Percentiles rank a stretch among this genome's conserved stretches.
These are phyloP conservation scores for Chelonus formosanus DNA, from an alignment of 2,888 invertebrate genomes.

Conservation along the genomic window DNA sequence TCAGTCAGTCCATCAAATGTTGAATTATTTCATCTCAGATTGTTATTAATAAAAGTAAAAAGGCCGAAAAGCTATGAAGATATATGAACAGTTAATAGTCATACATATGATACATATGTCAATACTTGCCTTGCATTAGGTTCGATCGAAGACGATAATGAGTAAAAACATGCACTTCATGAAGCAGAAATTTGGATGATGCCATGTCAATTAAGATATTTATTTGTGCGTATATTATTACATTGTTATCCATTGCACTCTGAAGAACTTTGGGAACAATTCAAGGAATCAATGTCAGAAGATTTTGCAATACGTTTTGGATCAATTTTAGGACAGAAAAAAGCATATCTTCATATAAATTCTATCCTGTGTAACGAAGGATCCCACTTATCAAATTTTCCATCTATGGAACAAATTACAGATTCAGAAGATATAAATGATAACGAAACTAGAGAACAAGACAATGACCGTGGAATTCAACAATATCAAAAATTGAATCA, in stretches of 20 bases:
- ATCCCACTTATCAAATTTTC: neutral
- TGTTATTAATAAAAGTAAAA: slow-evolving; percentile 48
- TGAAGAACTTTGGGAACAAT: slow-evolving; percentile 42
- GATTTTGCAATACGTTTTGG: slow-evolving; percentile 27
- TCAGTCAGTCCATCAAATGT: slow-evolving; percentile 45
- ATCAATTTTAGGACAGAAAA: neutral
- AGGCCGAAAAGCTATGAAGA: slow-evolving; percentile 49
- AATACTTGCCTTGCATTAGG: neutral
- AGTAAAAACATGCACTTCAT: slow-evolving; percentile 38
- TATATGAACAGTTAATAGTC: slow-evolving; percentile 48
- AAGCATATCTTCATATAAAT: neutral
- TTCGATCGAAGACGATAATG: slow-evolving; percentile 3
- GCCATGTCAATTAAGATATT: slow-evolving; percentile 7
- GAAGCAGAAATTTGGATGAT: slow-evolving; percentile 35
- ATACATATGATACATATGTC: slow-evolving; percentile 30
- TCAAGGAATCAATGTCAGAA: slow-evolving; percentile 37
- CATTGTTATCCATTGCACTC: slow-evolving; percentile 41
- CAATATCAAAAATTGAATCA: too few species aligned
- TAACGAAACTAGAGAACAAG: too few species aligned
- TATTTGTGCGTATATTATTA: slow-evolving; percentile 28
- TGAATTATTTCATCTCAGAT: slow-evolving; percentile 45
- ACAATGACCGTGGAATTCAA: too few species aligned
- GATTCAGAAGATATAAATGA: neutral
- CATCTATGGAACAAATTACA: neutral
- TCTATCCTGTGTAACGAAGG: neutral